Conservation (phyloP, 2,797 vertebrate genomes). For the Danio aesculapii region DNA sequence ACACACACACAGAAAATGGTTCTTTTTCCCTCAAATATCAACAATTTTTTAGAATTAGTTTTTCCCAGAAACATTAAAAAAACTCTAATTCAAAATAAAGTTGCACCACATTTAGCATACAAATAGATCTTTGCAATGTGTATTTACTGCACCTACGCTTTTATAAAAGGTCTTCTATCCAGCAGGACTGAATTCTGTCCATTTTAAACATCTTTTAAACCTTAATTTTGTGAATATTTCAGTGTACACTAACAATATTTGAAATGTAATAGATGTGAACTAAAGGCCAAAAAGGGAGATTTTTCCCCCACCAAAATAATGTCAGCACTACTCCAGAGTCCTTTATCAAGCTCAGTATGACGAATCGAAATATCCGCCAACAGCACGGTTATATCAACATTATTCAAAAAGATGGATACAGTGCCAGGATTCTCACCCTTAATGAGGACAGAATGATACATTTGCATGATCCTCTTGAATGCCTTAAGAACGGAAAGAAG, state of each 20-base stretch:
- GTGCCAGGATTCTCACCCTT: constrained; percentile 36
- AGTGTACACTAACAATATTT: not conserved
- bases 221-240: not conserved
- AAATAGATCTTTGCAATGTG: not conserved
- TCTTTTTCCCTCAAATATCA: too few relatives aligned
- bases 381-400: constrained; percentile 28
- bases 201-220: not conserved
- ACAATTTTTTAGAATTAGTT: too few relatives aligned
- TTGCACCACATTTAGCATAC: not conserved
- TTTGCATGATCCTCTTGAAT: constrained; percentile 54
- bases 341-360: constrained; percentile 22
- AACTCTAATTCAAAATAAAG: not conserved
- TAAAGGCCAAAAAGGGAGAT: not conserved
- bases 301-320: not conserved
- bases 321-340: not conserved
- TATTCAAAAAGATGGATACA: constrained; percentile 31
- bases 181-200: too few relatives aligned
- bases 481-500: constrained; percentile 35
- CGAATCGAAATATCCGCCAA: not conserved
- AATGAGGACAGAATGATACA: constrained; percentile 55
- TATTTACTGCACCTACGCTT: not conserved
- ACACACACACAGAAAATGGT: too few relatives aligned
- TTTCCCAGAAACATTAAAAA: too few relatives aligned
- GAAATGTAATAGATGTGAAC: not conserved
- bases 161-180: not conserved